Evolutionary conservation across 1,140 invertebrate species (phyloP).

Genomic region (Caerostris darwini): DNA sequence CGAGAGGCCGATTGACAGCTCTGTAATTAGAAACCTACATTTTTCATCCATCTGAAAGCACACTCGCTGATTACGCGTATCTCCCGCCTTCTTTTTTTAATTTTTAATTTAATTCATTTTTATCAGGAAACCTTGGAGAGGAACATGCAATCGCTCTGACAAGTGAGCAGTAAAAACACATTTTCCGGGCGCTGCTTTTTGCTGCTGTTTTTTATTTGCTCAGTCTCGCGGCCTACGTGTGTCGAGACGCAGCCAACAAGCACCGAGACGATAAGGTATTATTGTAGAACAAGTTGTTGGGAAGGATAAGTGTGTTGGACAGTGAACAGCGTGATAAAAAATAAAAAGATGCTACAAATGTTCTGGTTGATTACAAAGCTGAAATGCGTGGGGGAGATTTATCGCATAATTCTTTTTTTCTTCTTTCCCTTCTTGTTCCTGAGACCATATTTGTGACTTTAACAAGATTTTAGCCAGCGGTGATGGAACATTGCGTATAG

Average conservation of each 20-base stretch:
- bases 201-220: background rate
- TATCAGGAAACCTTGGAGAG: constrained; percentile 30
- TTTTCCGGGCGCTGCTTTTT: background rate
- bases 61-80: background rate
- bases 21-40: background rate
- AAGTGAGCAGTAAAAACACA: background rate
- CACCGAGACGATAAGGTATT: background rate
- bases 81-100: background rate
- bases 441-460: no score
- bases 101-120: constrained; percentile 35
- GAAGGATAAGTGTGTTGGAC: background rate
- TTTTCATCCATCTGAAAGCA: background rate
- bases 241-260: constrained; percentile 1
- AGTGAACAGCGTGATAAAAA: constrained; percentile 7
- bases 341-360: background rate
- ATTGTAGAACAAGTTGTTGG: background rate
- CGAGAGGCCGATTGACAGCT: background rate
- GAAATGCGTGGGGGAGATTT: background rate
- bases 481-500: no score
- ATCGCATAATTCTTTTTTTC: background rate
- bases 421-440: no score
- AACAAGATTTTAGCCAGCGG: no score
- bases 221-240: background rate
- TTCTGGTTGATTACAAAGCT: background rate
- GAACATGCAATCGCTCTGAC: background rate